Base-by-base conservation (phyloP, 2,888 invertebrate genomes). In the Acanthococcus lagerstroemiae region DNA sequence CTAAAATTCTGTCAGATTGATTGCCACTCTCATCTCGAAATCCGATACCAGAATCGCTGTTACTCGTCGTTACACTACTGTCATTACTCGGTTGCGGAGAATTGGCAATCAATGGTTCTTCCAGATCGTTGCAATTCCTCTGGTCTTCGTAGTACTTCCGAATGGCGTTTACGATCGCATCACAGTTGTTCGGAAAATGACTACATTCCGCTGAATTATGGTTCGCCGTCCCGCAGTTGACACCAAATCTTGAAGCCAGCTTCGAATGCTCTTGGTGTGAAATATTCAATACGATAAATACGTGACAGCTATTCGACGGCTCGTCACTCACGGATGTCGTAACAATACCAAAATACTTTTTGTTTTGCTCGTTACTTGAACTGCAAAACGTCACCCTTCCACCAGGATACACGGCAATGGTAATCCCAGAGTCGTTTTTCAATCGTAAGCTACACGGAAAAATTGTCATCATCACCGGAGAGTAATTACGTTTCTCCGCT, bases 31-130 rank as follows among this genome's bases (percentile, higher is more conserved):
- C 92, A 72, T 93, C 93, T 70, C 91, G 84, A 73, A 94, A 94
- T 0, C 95, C 95, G 68, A 95, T 93, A 0, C 95, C 95, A 1
- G 94, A 95, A 75, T 95, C 95, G 66, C 93, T 93, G 75, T 94
- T 95, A 72, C 92, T 93, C 0, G 92, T 93, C 21, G 90, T 88
- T 0, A 86, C 86, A 0, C 87, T 87, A 7, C 87, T 82, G 72
- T 88, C 89, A 68, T 87, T 84, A 74, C 90, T 90, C 0, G 90
- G 90, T 71, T 90, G 90, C 0, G 91, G 90, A 0, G 91, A 91
- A 72, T 87, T 85, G 0, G 87, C 86, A 1, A 83, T 77, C 15
- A 72, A 54, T 82, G 78, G 54, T 12, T 58, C 58, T 27, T 60
- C 65, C 17, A 55, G 1, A 26, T 55, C 65, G 7, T 27, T 61